Evolutionary conservation across 2,888 invertebrate genomes (phyloP).

Genomic region (Himalopsyche anomala): DNA sequence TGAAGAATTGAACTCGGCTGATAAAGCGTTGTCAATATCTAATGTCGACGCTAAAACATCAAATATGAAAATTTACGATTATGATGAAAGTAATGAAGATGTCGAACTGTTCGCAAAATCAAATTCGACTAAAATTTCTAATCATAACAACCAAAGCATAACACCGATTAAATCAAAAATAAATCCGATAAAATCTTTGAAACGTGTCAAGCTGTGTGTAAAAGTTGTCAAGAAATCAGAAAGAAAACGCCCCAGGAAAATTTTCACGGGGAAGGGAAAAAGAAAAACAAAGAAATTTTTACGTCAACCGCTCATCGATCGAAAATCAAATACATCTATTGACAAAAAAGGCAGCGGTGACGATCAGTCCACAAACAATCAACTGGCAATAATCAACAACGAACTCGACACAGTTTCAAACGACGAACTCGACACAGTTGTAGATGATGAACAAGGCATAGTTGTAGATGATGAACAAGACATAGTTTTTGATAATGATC

Average conservation of each 20-base stretch:
- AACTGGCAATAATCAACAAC: too few relatives aligned
- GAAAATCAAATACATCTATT: too few relatives aligned
- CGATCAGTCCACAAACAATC: too few relatives aligned
- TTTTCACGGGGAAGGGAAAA: background rate
- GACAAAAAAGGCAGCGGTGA: too few relatives aligned
- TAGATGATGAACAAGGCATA: too few relatives aligned
- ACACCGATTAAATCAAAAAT: background rate
- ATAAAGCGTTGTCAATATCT: background rate
- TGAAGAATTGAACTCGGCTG: slow-evolving; percentile 31
- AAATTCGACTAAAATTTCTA: slow-evolving; percentile 5
- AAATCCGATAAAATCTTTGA: background rate
- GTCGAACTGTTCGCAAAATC: slow-evolving; percentile 41
- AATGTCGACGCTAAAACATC: background rate
- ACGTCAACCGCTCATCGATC: too few relatives aligned
- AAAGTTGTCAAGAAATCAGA: background rate
- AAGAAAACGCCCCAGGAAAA: background rate
- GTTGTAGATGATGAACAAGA: too few relatives aligned
- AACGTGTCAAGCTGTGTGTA: background rate
- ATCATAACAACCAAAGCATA: background rate
- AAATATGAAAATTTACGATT: slow-evolving; percentile 51
- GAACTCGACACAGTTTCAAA: too few relatives aligned
- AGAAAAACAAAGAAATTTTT: background rate
- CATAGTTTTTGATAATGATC: too few relatives aligned
- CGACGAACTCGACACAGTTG: too few relatives aligned
- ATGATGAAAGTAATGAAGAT: slow-evolving; percentile 47